Evolutionary conservation across 2,797 vertebrate species (phyloP).

Genomic region (Salarias fasciatus): DNA sequence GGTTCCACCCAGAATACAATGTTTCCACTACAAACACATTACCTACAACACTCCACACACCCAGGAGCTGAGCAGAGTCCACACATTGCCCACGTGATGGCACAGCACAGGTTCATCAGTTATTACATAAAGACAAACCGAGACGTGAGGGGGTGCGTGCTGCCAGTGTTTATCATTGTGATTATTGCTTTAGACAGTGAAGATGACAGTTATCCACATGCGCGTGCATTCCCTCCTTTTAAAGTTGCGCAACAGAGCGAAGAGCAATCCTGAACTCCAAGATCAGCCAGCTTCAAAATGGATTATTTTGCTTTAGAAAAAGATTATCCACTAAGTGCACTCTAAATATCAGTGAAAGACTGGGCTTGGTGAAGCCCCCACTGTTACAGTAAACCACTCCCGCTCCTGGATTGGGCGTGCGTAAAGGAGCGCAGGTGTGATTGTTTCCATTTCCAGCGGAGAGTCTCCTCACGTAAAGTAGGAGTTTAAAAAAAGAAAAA

Average conservation of each 20-base stretch:
- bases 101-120: too few relatives aligned
- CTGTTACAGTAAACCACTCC: conserved; percentile 67
- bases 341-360: not conserved
- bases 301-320: not conserved
- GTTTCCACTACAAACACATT: too few relatives aligned
- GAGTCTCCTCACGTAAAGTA: conserved; percentile 34
- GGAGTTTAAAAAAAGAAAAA: conserved; percentile 19
- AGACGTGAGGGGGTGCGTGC: too few relatives aligned
- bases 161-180: too few relatives aligned
- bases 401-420: conserved; percentile 69
- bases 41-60: too few relatives aligned
- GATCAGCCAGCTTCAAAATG: not conserved
- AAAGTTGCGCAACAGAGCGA: conserved; percentile 9
- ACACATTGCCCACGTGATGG: too few relatives aligned
- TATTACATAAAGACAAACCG: too few relatives aligned
- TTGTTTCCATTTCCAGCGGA: conserved; percentile 44
- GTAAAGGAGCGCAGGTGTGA: conserved; percentile 73
- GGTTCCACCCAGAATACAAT: not conserved
- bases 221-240: not conserved
- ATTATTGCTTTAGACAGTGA: too few relatives aligned
- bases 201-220: not conserved
- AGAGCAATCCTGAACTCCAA: not conserved
- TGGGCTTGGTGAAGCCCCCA: conserved; percentile 19
- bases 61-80: too few relatives aligned
- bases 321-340: not conserved